Base-by-base conservation (phyloP, 2,113 vertebrate species). In the Macroglossus sobrinus region DNA sequence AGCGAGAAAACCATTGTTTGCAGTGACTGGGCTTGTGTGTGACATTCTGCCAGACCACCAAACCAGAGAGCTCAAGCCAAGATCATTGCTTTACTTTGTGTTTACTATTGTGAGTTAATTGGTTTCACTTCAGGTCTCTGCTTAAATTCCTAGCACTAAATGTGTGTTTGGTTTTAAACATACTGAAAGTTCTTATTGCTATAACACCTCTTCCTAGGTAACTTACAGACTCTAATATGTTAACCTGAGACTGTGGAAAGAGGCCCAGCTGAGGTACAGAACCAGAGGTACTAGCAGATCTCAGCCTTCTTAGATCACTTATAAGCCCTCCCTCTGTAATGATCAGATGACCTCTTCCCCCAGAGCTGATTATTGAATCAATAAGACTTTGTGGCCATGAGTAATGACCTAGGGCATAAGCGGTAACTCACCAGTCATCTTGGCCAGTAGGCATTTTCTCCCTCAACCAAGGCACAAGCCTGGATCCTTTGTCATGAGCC, bases 131-230 rank as follows among this genome's bases (percentile, higher is more conserved):
- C 81, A 89, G 84, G 91, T 84, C 50, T 30, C 78, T 98, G 88
- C 85, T 98, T 97, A 95, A 96, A 97, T 86, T 96, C 95, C 93
- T 94, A 91, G 81, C 93, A 97, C 89, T 96, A 97, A 95, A 94
- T 85, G 75, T 94, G 84, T 97, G 93, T 94, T 95, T 95, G 78
- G 72, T 97, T 97, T 96, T 89, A 95, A 96, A 94, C 50, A 89
- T 96, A 63, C 76, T 68, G 43, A 90, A 96, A 92, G 61, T 92
- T 91, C 15, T 82, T 95, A 81, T 79, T 92, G 63, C 72, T 88
- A 6, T 93, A 89, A 81, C 85, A 40, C 45, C 79, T 80, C 40
- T 92, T 95, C 26, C 22, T 69, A n/a, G 57, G 45, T 93, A 64
- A 95, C 21, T 95, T 95, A 81, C 7, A 87, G 80, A 86, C 76